These are phyloP conservation scores for Acrocephalus kingi DNA, from an alignment of 2,113 vertebrate genomes.

Conservation along the genomic window DNA sequence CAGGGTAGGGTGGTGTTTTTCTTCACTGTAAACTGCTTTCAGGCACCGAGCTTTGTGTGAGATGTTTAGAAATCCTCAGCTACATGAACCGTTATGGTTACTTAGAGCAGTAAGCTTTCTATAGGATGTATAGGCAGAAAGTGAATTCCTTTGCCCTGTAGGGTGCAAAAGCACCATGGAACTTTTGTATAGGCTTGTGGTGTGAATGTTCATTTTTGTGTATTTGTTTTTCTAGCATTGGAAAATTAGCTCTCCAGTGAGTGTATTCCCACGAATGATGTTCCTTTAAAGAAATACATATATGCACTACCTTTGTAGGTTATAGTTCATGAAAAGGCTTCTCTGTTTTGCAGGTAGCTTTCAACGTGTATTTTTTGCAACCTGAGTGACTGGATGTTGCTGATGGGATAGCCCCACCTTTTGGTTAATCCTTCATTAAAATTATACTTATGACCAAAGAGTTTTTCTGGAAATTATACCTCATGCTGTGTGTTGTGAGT, in stretches of 20 bases:
- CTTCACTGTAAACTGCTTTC: neutral
- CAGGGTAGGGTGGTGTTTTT: neutral
- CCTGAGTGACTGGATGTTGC: neutral
- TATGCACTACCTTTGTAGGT: neutral
- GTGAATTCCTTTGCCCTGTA: neutral
- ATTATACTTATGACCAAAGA: neutral
- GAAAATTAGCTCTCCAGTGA: neutral
- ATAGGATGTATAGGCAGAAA: rapidly evolving
- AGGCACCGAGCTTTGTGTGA: neutral
- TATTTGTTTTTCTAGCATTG: neutral
- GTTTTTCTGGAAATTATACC: neutral
- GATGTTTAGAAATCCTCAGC: neutral
- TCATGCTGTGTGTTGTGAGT: neutral
- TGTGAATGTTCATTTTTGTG: neutral
- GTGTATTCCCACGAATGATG: neutral
- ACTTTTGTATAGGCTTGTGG: neutral
- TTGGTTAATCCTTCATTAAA: neutral
- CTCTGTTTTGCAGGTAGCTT: neutral
- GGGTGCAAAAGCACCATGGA: neutral
- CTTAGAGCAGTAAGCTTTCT: neutral
- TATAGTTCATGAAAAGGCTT: neutral
- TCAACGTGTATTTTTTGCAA: neutral
- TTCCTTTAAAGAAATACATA: rapidly evolving
- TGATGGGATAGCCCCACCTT: constrained; percentile 1
- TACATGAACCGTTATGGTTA: rapidly evolving